These are phyloP conservation scores for Andinoacara biseriatus DNA, from an alignment of 2,113 vertebrate genomes.

Conservation along the genomic window DNA sequence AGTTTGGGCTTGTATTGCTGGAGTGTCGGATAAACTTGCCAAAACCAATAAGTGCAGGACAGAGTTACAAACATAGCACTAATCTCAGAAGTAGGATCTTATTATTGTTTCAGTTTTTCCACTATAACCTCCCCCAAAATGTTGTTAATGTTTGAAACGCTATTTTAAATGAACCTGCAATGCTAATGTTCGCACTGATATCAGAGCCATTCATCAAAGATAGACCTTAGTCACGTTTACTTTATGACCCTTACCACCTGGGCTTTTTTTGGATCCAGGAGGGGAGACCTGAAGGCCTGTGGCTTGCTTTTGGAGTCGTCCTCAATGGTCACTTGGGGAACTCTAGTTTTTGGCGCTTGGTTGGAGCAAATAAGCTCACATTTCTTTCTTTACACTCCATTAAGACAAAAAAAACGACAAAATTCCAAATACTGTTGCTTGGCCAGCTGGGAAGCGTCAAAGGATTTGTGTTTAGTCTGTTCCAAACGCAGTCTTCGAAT, in stretches of 20 bases:
- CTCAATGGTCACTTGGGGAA: not conserved
- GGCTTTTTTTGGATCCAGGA: too few relatives aligned
- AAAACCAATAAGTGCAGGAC: not conserved
- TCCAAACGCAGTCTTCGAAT: not conserved
- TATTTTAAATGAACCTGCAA: too few relatives aligned
- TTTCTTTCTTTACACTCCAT: not conserved
- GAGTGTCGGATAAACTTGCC: not conserved
- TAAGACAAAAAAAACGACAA: not conserved
- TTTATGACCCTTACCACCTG: too few relatives aligned
- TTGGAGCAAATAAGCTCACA: not conserved
- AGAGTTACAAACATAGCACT: not conserved
- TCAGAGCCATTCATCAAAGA: too few relatives aligned
- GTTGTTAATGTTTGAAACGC: too few relatives aligned
- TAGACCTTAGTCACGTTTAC: too few relatives aligned
- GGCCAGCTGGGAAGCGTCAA: not conserved
- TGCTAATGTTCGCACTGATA: too few relatives aligned
- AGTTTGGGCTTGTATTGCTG: not conserved
- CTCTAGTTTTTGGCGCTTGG: not conserved
- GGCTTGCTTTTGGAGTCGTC: too few relatives aligned
- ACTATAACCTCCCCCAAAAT: too few relatives aligned
- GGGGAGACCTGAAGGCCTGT: too few relatives aligned
- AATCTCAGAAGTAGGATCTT: not conserved
- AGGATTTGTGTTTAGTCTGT: not conserved
- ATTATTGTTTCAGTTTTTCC: not conserved
- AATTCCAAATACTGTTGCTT: not conserved